Conservation (phyloP, 2,888 invertebrate species). For the Ophraella communa region DNA sequence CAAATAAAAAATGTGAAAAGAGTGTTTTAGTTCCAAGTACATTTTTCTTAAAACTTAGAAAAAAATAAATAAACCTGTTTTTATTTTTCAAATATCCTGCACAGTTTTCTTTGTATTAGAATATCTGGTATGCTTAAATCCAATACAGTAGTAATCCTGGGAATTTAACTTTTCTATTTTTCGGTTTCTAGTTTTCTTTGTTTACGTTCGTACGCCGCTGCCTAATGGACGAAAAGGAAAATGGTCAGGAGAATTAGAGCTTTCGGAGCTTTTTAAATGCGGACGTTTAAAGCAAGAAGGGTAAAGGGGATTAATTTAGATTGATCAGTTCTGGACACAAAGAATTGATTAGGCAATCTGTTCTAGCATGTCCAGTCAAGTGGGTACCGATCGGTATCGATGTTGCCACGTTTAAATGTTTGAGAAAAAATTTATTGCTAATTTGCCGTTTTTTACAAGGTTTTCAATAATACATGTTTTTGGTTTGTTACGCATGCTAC, state of each 20-base stretch:
- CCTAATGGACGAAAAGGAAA: slow-evolving; percentile 20
- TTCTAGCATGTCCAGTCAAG: slow-evolving; percentile 62
- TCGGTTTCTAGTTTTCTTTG: not conserved
- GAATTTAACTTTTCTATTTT: not conserved
- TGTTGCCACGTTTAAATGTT: slow-evolving; percentile 24
- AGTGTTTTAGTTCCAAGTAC: no score
- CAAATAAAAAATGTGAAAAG: no score
- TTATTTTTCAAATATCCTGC: no score
- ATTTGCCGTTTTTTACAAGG: no score
- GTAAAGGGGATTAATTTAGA: slow-evolving; percentile 62
- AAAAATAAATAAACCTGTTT: no score
- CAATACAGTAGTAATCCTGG: no score
- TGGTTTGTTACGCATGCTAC: no score
- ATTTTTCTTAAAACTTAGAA: no score
- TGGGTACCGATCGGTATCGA: slow-evolving; percentile 56
- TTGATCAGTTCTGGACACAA: slow-evolving; percentile 62
- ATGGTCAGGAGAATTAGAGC: slow-evolving; percentile 29
- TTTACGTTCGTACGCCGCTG: slow-evolving; percentile 18
- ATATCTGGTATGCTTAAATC: no score
- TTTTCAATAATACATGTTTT: no score
- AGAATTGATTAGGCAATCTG: slow-evolving; percentile 64
- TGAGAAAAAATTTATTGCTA: no score
- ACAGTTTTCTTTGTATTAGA: no score
- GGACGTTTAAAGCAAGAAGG: slow-evolving; percentile 55
- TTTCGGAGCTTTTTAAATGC: slow-evolving; percentile 54